Percentiles rank a stretch among this genome's conserved stretches.
phyloP scores from a whole-genome alignment of 2,113 vertebrate species.

The Lepidothrix coronata region DNA sequence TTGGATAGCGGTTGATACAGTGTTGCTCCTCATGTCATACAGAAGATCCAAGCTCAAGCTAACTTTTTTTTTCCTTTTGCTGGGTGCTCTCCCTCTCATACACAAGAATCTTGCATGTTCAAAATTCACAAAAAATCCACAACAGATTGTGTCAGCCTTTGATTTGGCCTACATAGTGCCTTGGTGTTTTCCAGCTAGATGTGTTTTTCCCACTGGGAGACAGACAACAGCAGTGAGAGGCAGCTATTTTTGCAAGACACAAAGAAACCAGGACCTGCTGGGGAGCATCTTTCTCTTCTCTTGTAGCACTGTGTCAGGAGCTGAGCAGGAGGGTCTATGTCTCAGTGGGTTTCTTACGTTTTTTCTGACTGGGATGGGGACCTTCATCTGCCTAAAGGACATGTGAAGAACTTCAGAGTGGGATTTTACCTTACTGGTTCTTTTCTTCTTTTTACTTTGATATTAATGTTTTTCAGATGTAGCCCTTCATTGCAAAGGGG shows the following conservation, averaged over 20 bases:
- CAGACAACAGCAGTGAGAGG: neutral
- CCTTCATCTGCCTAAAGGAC: neutral
- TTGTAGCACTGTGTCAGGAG: neutral
- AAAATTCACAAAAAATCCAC: neutral
- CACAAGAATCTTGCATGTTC: neutral
- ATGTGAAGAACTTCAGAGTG: neutral
- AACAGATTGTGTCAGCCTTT: neutral
- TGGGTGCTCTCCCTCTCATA: neutral
- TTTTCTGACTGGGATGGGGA: neutral
- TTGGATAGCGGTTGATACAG: neutral
- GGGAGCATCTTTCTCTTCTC: neutral
- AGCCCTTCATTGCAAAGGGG: neutral
- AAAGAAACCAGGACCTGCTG: neutral
- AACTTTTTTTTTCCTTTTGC: neutral
- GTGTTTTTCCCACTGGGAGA: neutral
- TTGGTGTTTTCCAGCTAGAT: neutral
- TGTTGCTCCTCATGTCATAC: rapidly evolving
- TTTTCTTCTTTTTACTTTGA: neutral
- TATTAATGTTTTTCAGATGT: neutral
- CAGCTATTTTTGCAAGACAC: neutral
- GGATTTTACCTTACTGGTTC: neutral
- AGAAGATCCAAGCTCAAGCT: neutral
- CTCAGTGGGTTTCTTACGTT: neutral
- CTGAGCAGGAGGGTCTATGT: neutral
- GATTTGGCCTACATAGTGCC: neutral